Conservation (phyloP, 2,113 vertebrate genomes). For the Ancistrus triradiatus region DNA sequence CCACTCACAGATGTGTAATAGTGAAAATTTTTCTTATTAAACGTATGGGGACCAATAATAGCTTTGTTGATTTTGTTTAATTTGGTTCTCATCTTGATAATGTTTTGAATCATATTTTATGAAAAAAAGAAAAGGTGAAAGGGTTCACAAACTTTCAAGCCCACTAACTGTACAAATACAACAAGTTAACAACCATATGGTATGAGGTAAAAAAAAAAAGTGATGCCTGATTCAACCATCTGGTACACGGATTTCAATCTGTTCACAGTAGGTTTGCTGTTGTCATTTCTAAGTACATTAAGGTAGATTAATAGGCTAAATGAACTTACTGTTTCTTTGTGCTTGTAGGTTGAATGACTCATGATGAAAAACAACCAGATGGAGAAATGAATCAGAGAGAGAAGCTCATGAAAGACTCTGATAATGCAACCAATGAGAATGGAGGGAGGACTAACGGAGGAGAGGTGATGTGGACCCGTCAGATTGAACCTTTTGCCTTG, state of each 20-base stretch:
- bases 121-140: too few species aligned
- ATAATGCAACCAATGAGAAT: slow-evolving; percentile 72
- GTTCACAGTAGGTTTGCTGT: too few species aligned
- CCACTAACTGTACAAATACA: too few species aligned
- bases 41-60: too few species aligned
- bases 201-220: neutral
- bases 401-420: slow-evolving; percentile 82
- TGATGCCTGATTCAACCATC: neutral
- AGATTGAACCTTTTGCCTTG: slow-evolving; percentile 69
- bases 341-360: slow-evolving; percentile 76
- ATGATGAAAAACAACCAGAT: slow-evolving; percentile 74
- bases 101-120: too few species aligned
- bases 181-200: too few species aligned
- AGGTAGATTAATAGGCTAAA: neutral
- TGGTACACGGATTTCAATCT: too few species aligned
- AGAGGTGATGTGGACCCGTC: slow-evolving; percentile 83
- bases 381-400: slow-evolving; percentile 87
- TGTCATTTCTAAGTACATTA: neutral
- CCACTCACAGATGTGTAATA: too few species aligned
- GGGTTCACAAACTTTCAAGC: too few species aligned
- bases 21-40: too few species aligned
- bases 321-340: neutral
- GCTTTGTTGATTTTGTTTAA: too few species aligned
- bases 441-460: slow-evolving; percentile 75
- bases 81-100: too few species aligned